phyloP scores from a whole-genome alignment of 2,888 invertebrate species.

The Pasiphila rectangulata region DNA sequence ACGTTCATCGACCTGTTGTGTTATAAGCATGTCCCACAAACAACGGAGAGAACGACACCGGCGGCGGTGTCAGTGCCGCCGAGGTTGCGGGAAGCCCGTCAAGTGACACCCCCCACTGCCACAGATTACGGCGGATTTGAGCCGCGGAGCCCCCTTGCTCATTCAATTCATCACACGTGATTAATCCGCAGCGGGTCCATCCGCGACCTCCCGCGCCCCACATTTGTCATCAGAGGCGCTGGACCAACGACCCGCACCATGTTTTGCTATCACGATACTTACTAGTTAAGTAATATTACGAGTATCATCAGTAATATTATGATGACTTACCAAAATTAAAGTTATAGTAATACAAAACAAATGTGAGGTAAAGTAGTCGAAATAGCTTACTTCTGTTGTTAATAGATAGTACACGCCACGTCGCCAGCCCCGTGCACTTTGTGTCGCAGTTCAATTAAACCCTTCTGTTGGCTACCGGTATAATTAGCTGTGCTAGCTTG shows the following conservation, averaged over 20 bases:
- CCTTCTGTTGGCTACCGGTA: no score
- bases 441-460: no score
- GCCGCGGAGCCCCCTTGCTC: slow-evolving; percentile 17
- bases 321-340: no score
- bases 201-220: slow-evolving; percentile 15
- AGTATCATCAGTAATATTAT: no score
- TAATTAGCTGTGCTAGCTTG: no score
- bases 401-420: no score
- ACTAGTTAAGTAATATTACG: no score
- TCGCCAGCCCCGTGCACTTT: no score
- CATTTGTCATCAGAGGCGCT: slow-evolving; percentile 18
- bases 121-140: slow-evolving; percentile 16
- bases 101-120: slow-evolving; percentile 8
- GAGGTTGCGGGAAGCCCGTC: slow-evolving; percentile 20
- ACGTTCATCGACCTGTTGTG: neutral
- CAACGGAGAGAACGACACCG: neutral
- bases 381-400: no score
- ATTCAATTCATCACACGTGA: slow-evolving; percentile 24
- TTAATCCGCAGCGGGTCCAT: slow-evolving; percentile 19
- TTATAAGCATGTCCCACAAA: neutral
- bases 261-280: neutral
- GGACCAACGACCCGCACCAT: neutral
- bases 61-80: neutral
- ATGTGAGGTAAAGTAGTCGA: no score
- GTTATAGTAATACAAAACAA: no score